A percentile compares a stretch with the other conserved stretches of the same genome.
phyloP scores from a whole-genome alignment of 2,797 vertebrate species.

The Sciaenops ocellatus region DNA sequence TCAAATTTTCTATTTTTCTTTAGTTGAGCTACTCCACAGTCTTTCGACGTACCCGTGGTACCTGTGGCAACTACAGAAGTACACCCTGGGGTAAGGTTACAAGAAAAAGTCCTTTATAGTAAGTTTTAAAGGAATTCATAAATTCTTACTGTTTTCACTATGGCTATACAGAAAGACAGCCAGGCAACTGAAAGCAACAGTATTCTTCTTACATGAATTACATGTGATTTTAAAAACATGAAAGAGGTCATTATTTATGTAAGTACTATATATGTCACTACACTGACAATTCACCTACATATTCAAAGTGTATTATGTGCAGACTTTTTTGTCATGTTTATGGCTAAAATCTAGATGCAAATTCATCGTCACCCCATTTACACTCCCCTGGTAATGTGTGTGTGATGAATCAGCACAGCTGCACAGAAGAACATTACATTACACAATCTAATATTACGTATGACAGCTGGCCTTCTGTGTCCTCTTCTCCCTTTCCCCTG shows the following conservation, averaged over 20 bases:
- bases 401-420: conserved; percentile 6
- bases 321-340: neutral
- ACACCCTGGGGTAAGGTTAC: neutral
- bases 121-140: too few species aligned
- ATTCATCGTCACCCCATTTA: neutral
- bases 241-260: too few species aligned
- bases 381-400: neutral
- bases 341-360: neutral
- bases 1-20: neutral
- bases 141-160: too few species aligned
- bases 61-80: neutral
- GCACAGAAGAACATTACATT: conserved; percentile 21
- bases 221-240: too few species aligned
- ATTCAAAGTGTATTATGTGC: too few species aligned
- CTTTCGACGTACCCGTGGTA: neutral
- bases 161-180: too few species aligned
- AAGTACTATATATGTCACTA: too few species aligned
- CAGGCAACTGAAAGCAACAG: too few species aligned
- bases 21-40: neutral
- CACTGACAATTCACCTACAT: too few species aligned
- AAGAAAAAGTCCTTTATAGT: too few species aligned
- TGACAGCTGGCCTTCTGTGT: conserved; percentile 41
- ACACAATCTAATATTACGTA: conserved; percentile 10
- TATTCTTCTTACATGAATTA: too few species aligned
- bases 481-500: conserved; percentile 28